Base-by-base conservation (phyloP, 2,113 vertebrate genomes). In the Pitta sordida region DNA sequence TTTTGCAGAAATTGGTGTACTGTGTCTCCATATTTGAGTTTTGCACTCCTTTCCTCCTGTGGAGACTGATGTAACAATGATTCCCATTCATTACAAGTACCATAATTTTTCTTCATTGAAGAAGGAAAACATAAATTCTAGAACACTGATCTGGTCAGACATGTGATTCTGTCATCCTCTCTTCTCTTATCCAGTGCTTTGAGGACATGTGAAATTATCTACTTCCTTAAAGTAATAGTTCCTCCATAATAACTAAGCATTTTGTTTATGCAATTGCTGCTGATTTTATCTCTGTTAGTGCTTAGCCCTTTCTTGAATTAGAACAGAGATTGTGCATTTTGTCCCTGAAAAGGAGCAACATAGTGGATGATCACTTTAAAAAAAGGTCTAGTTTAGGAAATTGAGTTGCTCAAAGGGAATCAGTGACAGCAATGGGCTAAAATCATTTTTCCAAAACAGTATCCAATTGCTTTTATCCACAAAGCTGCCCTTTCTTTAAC, bases 261-360 rank as follows among this genome's bases (percentile, higher is more conserved):
- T 83, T 56, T 68, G 62, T 83, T 95, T 63, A 63, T 83, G 75
- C 44, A 83, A 70, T 73, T 83, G 37, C 37, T 77, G 67, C 34
- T 88, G 82, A 96, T 96, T 94, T 80, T 86, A 86, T 93, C 75
- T 91, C 41, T 53, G 13, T 79, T 84, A 59, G 55, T 55, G 34
- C 59, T 84, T 78, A 70, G 41, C 58, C 81, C 7, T 86, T 78
- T 39, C 89, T 60, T 58, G 77, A 88, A 86, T 86, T 52, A 88
- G 63, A 75, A 65, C n/a, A 19, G 11, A 64, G 58, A 62, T 46
- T 80, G 63, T 74, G 27, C 16, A 37, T 22, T 69, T 14, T 63
- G 75, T 70, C 55, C 51, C 82, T 73, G 67, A 76, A 63, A 56
- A 51, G 34, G 23, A 77, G 8, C 7, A 58, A 55, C 6, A 24